phyloP scores from a whole-genome alignment of 2,113 vertebrate genomes.

The Pygoscelis adeliae region DNA sequence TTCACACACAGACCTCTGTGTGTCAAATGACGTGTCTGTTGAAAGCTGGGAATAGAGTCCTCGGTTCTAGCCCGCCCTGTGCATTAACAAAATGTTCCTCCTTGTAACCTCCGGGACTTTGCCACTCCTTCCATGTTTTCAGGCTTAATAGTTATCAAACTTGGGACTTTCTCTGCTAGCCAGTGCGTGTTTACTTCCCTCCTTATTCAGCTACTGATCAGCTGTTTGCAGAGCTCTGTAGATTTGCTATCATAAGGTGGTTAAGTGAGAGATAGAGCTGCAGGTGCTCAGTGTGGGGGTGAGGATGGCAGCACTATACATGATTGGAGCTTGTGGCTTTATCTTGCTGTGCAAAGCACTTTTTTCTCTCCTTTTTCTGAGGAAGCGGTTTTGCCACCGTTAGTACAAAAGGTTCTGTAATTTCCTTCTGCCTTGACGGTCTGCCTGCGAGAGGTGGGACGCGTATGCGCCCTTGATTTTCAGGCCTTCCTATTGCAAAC shows the following conservation, averaged over 20 bases:
- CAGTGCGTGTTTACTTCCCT: background rate
- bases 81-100: background rate
- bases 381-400: slow-evolving; percentile 65
- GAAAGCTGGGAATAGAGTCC: background rate
- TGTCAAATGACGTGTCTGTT: background rate
- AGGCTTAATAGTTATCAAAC: background rate
- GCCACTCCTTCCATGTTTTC: background rate
- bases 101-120: rapidly evolving
- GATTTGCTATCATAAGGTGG: background rate
- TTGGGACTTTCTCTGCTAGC: background rate
- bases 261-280: background rate
- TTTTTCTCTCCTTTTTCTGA: background rate
- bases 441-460: background rate
- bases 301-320: background rate
- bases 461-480: background rate
- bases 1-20: background rate
- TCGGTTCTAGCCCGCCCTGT: rapidly evolving
- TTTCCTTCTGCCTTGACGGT: slow-evolving; percentile 12
- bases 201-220: background rate
- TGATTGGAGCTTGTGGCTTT: background rate
- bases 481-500: background rate
- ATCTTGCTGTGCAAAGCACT: background rate
- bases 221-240: background rate
- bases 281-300: background rate
- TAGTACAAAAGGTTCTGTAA: slow-evolving; percentile 52